Evolutionary conservation across 53 echinoderm and acorn worm species (phyloP).

Genomic region (Zoroaster sp.): DNA sequence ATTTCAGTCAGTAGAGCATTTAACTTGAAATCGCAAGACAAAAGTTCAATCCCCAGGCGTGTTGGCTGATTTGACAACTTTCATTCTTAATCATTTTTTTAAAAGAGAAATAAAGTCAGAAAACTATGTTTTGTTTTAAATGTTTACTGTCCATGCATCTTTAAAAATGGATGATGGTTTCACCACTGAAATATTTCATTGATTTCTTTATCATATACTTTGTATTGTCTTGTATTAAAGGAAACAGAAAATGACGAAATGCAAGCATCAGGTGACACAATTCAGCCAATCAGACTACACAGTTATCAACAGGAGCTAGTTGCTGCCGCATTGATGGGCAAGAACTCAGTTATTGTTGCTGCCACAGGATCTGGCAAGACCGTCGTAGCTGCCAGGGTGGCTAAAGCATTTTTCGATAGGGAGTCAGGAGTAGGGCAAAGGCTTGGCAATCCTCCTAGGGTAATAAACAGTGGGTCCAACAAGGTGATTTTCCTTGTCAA

Average conservation of each 20-base stretch:
- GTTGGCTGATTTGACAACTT: too few relatives aligned
- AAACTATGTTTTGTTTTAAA: too few relatives aligned
- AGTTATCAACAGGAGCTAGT: constrained; percentile 37
- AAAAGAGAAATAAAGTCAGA: too few relatives aligned
- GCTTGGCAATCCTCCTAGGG: neutral
- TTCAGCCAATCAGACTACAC: neutral
- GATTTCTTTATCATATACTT: too few relatives aligned
- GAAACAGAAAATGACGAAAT: neutral
- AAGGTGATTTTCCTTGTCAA: constrained; percentile 74
- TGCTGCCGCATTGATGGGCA: neutral
- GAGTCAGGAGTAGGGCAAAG: neutral
- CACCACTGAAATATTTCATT: too few relatives aligned
- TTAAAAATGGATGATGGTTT: too few relatives aligned
- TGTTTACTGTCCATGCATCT: too few relatives aligned
- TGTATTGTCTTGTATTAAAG: too few relatives aligned
- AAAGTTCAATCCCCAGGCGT: too few relatives aligned
- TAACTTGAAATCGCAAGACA: too few relatives aligned
- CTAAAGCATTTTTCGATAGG: constrained; percentile 26
- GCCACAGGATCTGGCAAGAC: constrained; percentile 55
- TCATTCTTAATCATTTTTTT: too few relatives aligned
- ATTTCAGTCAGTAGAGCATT: too few relatives aligned
- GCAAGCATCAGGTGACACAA: neutral
- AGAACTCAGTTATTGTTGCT: constrained; percentile 17
- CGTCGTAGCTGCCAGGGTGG: constrained; percentile 27
- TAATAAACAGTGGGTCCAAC: neutral